These are phyloP conservation scores for Oligia latruncula DNA, from an alignment of 2,888 invertebrate species.

Conservation along the genomic window DNA sequence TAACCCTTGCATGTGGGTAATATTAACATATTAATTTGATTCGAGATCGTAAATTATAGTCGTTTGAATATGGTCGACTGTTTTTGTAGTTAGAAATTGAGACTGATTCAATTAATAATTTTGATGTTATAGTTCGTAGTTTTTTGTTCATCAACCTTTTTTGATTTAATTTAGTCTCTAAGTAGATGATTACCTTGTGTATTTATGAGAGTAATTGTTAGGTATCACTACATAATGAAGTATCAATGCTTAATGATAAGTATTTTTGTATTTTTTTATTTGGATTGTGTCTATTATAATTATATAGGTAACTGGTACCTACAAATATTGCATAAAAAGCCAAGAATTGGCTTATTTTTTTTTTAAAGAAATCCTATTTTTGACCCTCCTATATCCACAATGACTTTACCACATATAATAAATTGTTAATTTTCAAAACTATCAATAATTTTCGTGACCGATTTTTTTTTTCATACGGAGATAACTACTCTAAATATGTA, in stretches of 20 bases:
- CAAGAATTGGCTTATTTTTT: background rate
- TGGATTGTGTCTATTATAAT: background rate
- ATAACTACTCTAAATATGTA: background rate
- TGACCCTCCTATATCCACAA: background rate
- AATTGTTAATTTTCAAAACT: background rate
- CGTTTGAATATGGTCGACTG: constrained; percentile 70
- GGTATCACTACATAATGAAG: constrained; percentile 21
- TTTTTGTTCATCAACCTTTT: constrained; percentile 50
- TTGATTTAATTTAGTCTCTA: constrained; percentile 24
- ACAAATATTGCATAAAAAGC: background rate
- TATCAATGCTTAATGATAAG: constrained; percentile 16
- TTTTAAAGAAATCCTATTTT: background rate
- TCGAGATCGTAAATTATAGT: constrained; percentile 79
- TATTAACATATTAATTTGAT: constrained; percentile 84
- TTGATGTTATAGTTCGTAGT: constrained; percentile 54
- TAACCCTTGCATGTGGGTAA: constrained; percentile 78
- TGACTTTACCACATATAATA: background rate
- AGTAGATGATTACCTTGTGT: constrained; percentile 27
- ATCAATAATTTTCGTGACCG: background rate
- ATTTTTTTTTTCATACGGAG: background rate
- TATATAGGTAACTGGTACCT: background rate
- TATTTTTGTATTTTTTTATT: background rate
- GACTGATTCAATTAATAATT: constrained; percentile 80
- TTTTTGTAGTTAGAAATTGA: constrained; percentile 74
- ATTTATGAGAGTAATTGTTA: constrained; percentile 9